Evolutionary conservation across 2,888 invertebrate species (phyloP).

Genomic region (Teinopalpus imperialis): DNA sequence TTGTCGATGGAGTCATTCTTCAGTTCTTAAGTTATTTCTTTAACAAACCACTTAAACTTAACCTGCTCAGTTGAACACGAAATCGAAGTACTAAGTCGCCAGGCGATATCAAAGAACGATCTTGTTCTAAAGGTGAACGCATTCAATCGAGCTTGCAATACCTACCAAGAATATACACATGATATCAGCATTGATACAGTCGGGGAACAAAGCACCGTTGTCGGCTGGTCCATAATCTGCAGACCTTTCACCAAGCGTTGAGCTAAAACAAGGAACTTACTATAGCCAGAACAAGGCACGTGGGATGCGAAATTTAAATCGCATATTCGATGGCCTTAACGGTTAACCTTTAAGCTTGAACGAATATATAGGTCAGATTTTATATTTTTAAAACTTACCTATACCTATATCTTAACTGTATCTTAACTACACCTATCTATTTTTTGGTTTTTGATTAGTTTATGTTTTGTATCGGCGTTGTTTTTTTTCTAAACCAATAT

Average conservation of each 20-base stretch:
- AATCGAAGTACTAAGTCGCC: no score
- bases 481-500: no score
- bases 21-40: no score
- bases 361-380: constrained; percentile 3
- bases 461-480: no score
- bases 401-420: no score
- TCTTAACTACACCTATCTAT: no score
- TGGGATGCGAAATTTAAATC: constrained; percentile 15
- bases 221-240: not conserved
- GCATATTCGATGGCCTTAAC: constrained; percentile 9
- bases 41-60: no score
- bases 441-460: no score
- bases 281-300: constrained; percentile 1
- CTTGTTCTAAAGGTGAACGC: constrained; percentile 9
- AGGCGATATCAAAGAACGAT: not conserved
- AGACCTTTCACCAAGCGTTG: constrained; percentile 21
- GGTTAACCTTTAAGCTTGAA: constrained; percentile 2
- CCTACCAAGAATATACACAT: not conserved
- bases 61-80: no score
- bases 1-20: no score
- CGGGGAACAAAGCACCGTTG: constrained; percentile 14
- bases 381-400: no score
- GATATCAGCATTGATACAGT: constrained; percentile 8
- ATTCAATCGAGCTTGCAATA: not conserved
- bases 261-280: constrained; percentile 1